These are phyloP conservation scores for Myopa testacea DNA, from an alignment of 2,888 invertebrate genomes.

Conservation along the genomic window DNA sequence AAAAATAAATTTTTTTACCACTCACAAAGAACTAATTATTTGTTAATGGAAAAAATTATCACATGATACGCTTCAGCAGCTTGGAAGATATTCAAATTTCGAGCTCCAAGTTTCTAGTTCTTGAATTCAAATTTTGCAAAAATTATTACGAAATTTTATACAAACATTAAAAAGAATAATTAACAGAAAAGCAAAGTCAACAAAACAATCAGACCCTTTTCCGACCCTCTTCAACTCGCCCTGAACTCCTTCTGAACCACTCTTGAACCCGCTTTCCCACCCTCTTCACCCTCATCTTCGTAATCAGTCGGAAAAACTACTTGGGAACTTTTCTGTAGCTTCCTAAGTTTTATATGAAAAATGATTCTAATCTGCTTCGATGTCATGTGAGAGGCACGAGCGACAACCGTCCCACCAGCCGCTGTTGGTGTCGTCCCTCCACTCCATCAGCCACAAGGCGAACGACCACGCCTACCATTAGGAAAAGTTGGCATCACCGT, in stretches of 20 bases:
- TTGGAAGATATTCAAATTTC: too few species aligned
- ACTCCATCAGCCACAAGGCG: background rate
- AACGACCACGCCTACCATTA: constrained; percentile 31
- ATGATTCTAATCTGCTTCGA: constrained; percentile 33
- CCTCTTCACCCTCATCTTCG: background rate
- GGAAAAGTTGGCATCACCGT: constrained; percentile 25
- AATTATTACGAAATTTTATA: constrained; percentile 12
- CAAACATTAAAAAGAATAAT: background rate
- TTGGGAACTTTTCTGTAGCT: constrained; percentile 20
- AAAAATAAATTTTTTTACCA: background rate
- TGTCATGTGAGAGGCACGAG: constrained; percentile 16
- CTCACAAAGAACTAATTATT: background rate
- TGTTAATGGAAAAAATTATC: too few species aligned
- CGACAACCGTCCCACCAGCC: constrained; percentile 10
- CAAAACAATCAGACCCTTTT: background rate
- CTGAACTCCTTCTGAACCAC: background rate
- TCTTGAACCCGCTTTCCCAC: background rate
- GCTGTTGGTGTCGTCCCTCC: background rate
- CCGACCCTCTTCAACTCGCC: background rate
- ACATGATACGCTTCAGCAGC: too few species aligned
- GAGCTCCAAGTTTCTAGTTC: too few species aligned
- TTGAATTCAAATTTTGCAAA: background rate
- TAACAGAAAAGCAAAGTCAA: background rate
- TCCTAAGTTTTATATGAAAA: constrained; percentile 23
- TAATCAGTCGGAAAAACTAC: constrained; percentile 17